Conservation (phyloP, 2,888 invertebrate genomes). For the Artemia sinica region DNA sequence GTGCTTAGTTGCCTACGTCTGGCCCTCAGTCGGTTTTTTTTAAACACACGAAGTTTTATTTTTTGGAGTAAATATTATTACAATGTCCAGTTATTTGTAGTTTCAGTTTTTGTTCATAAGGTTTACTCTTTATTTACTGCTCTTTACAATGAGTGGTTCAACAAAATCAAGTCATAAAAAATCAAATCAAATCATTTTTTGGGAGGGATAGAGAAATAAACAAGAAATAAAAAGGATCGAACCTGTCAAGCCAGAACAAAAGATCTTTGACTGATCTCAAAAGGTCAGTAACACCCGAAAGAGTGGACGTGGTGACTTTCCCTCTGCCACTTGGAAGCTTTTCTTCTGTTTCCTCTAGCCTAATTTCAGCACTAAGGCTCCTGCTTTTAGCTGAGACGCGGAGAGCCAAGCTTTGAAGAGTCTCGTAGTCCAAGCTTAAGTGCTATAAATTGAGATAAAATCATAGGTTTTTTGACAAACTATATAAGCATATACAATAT, state of each 20-base stretch:
- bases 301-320: slow-evolving; percentile 55
- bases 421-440: slow-evolving; percentile 76
- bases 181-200: no score
- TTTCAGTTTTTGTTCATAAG: no score
- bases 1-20: no score
- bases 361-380: slow-evolving; percentile 51
- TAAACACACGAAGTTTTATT: no score
- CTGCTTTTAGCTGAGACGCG: slow-evolving; percentile 66
- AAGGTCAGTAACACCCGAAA: slow-evolving; percentile 69
- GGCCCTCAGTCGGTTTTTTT: no score
- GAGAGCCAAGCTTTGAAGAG: slow-evolving; percentile 70
- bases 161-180: no score
- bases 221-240: slow-evolving; percentile 24
- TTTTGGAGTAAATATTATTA: no score
- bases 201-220: slow-evolving; percentile 33
- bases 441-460: slow-evolving; percentile 43
- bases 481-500: no score
- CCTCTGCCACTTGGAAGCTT: slow-evolving; percentile 28
- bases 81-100: no score
- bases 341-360: slow-evolving; percentile 22
- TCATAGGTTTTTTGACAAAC: no score
- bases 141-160: no score
- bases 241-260: slow-evolving; percentile 78
- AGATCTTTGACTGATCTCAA: slow-evolving; percentile 68
- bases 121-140: no score